Evolutionary conservation across 1,140 invertebrate genomes (phyloP).

Genomic region (Dreissena rostriformis): DNA sequence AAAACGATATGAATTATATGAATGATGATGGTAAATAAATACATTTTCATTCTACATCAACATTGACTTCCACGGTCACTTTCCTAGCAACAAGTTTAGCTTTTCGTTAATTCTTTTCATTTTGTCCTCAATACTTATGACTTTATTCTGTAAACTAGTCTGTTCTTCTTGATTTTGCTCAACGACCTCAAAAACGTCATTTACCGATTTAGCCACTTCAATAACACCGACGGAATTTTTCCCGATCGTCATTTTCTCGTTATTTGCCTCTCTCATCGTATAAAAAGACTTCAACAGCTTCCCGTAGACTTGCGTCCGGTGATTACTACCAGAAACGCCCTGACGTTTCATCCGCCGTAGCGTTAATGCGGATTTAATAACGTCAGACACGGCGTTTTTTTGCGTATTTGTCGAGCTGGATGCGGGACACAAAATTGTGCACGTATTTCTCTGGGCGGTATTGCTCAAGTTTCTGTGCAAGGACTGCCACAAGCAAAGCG

Average conservation of each 20-base stretch:
- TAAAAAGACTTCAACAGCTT: conserved; percentile 63
- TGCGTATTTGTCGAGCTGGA: conserved; percentile 64
- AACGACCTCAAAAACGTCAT: conserved; percentile 57
- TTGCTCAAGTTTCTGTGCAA: conserved; percentile 64
- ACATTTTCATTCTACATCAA: too few relatives aligned
- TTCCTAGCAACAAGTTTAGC: background rate
- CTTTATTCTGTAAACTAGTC: conserved; percentile 45
- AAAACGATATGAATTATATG: too few relatives aligned
- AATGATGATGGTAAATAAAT: too few relatives aligned
- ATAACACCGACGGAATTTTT: conserved; percentile 63
- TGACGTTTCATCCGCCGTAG: conserved; percentile 55
- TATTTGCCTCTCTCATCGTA: conserved; percentile 62
- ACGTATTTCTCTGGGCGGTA: conserved; percentile 69
- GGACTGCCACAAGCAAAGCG: too few relatives aligned
- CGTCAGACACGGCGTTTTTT: conserved; percentile 33
- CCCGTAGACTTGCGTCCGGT: conserved; percentile 59
- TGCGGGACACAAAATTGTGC: conserved; percentile 65
- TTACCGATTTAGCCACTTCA: conserved; percentile 61
- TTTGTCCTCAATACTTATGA: conserved; percentile 49
- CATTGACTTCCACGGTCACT: too few relatives aligned
- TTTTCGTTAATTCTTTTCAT: background rate
- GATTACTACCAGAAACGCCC: conserved; percentile 16
- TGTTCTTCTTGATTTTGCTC: conserved; percentile 54
- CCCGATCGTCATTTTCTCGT: conserved; percentile 59
- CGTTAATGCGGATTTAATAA: conserved; percentile 67